Evolutionary conservation across 2,113 vertebrate species (phyloP).

Genomic region (Nycticryphes semicollaris): DNA sequence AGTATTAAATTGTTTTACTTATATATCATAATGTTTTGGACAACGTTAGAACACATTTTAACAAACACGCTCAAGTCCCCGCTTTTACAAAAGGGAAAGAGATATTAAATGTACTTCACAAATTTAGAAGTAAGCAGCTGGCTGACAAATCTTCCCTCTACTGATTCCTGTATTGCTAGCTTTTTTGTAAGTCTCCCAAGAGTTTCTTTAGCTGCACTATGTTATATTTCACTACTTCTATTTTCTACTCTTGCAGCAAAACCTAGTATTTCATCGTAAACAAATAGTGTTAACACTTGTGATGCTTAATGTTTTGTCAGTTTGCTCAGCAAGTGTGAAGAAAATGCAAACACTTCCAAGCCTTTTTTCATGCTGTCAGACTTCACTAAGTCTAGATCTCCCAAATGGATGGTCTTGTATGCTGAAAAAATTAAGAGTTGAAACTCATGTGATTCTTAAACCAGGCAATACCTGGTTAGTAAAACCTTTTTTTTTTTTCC

Average conservation of each 20-base stretch:
- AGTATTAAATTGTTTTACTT: neutral
- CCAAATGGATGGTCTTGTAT: constrained; percentile 17
- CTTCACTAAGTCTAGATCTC: constrained; percentile 39
- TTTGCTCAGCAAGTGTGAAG: constrained; percentile 64
- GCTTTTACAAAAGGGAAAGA: neutral
- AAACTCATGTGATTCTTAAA: neutral
- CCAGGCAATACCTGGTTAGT: neutral
- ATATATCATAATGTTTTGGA: neutral
- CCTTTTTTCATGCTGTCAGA: constrained; percentile 65
- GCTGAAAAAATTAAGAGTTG: neutral
- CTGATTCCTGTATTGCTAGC: constrained; percentile 38
- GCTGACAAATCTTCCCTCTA: constrained; percentile 15
- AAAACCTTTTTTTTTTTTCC: neutral
- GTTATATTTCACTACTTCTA: constrained; percentile 59
- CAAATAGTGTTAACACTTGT: constrained; percentile 67
- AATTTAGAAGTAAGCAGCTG: constrained; percentile 2
- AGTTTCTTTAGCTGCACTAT: constrained; percentile 47
- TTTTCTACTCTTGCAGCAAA: constrained; percentile 47
- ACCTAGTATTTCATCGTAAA: constrained; percentile 54
- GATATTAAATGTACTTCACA: neutral
- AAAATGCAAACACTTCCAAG: constrained; percentile 61
- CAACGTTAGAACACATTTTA: neutral
- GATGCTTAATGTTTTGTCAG: constrained; percentile 60
- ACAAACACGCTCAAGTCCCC: neutral
- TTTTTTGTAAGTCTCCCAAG: constrained; percentile 53